These are phyloP conservation scores for Planococcus citri DNA, from an alignment of 1,140 invertebrate species.

Conservation along the genomic window DNA sequence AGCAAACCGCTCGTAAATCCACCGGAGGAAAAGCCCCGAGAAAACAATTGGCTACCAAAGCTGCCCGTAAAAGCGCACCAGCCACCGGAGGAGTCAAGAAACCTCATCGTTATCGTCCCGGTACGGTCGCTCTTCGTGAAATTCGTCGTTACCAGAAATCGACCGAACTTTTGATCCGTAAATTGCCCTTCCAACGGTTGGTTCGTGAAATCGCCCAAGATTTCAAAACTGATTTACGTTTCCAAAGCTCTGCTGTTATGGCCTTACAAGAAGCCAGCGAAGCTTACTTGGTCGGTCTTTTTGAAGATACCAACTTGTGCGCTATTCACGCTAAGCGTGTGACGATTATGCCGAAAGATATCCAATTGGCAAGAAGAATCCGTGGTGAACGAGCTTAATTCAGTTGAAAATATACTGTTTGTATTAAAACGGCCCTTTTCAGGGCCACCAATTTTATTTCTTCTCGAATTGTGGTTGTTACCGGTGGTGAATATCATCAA, in stretches of 20 bases:
- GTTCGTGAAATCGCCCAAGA: slow-evolving; percentile 78
- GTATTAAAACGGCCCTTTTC: slow-evolving; percentile 31
- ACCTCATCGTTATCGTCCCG: slow-evolving; percentile 59
- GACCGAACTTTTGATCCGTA: slow-evolving; percentile 68
- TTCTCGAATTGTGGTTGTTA: slow-evolving; percentile 31
- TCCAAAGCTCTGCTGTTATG: slow-evolving; percentile 34
- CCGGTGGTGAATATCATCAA: slow-evolving; percentile 53
- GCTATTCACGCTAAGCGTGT: slow-evolving; percentile 40
- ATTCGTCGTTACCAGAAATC: slow-evolving; percentile 76
- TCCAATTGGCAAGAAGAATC: slow-evolving; percentile 29
- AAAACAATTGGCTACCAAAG: slow-evolving; percentile 75
- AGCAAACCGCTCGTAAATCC: slow-evolving; percentile 76
- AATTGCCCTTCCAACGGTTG: slow-evolving; percentile 72
- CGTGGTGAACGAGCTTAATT: slow-evolving; percentile 38
- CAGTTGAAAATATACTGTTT: too few species aligned
- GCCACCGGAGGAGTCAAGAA: slow-evolving; percentile 65
- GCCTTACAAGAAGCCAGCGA: slow-evolving; percentile 48
- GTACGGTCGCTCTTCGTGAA: slow-evolving; percentile 73
- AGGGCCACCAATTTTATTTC: slow-evolving; percentile 34
- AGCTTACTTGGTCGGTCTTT: slow-evolving; percentile 58
- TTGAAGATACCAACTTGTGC: slow-evolving; percentile 88
- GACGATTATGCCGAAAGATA: slow-evolving; percentile 53
- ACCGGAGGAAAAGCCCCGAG: slow-evolving; percentile 76
- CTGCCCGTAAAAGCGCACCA: slow-evolving; percentile 57
- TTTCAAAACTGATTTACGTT: slow-evolving; percentile 46